Evolutionary conservation across 2,888 invertebrate genomes (phyloP), one percentile per base, ranked within the genome.

Genomic region (Muscina levida): DNA sequence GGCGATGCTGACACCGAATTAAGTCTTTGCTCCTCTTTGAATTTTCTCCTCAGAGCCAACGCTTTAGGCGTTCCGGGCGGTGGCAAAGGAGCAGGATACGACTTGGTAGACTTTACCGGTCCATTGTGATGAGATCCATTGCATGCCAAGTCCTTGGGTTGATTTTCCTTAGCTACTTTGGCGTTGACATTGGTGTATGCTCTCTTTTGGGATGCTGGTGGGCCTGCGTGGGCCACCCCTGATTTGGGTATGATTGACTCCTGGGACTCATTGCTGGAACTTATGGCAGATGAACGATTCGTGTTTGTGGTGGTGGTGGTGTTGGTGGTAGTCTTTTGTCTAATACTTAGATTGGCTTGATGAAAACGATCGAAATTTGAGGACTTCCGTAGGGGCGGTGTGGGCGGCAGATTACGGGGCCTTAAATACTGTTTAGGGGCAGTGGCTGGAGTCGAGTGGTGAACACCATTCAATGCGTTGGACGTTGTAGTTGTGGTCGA

Each of bases 111-210:
- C 57, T 81, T 81, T 13, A 68, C 46, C 1, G 65, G 74, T 56
- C 59, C 77, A 70, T 59, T 65, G 6, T n/a, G 26, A 44, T 77
- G 77, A 77, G 77, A 77, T 72, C 82, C 74, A 77, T 82, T 83
- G 31, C 4, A 5, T 39, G 66, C 81, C 70, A 70, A 75, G 48
- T 67, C 37, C 71, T 81, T 82, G 82, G 88, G 85, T 86, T 89
- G 83, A 84, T 90, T 90, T 84, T 90, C 90, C 83, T 90, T 90
- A 81, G 88, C 86, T 74, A 85, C 82, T 81, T 88, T 86, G 76
- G 78, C 79, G 67, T 85, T 85, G 62, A 86, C 85, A 44, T 48
- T 81, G 67, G 87, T 85, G 77, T 90, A 90, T 68, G 89, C 85
- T 22, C 91, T 89, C 83, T 91, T 90, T 82, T 91, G 89, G 37